These are phyloP conservation scores for Berghia stephanieae DNA, from an alignment of 1,140 invertebrate species.

Conservation along the genomic window DNA sequence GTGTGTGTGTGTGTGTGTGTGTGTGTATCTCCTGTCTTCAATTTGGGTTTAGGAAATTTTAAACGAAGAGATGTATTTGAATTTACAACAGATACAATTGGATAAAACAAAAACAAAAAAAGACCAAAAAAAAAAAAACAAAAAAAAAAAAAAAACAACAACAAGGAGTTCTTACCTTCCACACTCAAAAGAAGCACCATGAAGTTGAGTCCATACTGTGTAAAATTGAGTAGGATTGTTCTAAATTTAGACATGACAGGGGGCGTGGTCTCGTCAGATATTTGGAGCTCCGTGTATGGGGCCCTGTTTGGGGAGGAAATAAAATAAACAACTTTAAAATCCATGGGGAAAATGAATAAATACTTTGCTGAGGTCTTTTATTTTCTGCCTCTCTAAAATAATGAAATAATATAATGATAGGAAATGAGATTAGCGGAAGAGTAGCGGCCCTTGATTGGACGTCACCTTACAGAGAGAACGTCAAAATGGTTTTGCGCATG, in stretches of 20 bases:
- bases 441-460: neutral
- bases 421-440: neutral
- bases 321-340: too few species aligned
- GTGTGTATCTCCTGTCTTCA: neutral
- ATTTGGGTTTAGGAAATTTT: neutral
- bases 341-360: neutral
- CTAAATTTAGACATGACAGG: conserved; percentile 41
- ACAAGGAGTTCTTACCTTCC: conserved; percentile 47
- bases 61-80: too few species aligned
- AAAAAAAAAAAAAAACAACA: neutral
- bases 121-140: conserved; percentile 11
- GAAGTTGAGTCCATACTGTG: conserved; percentile 60
- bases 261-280: conserved; percentile 32
- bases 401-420: neutral
- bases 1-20: neutral
- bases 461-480: neutral
- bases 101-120: conserved; percentile 13
- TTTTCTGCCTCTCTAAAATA: too few species aligned
- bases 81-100: conserved; percentile 2
- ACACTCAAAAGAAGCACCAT: conserved; percentile 60
- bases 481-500: too few species aligned
- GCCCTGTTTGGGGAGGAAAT: neutral
- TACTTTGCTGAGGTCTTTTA: neutral
- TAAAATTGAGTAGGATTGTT: conserved; percentile 52
- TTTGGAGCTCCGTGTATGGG: conserved; percentile 42